phyloP scores from a whole-genome alignment of 2,113 vertebrate genomes.

The Ammodytes marinus region DNA sequence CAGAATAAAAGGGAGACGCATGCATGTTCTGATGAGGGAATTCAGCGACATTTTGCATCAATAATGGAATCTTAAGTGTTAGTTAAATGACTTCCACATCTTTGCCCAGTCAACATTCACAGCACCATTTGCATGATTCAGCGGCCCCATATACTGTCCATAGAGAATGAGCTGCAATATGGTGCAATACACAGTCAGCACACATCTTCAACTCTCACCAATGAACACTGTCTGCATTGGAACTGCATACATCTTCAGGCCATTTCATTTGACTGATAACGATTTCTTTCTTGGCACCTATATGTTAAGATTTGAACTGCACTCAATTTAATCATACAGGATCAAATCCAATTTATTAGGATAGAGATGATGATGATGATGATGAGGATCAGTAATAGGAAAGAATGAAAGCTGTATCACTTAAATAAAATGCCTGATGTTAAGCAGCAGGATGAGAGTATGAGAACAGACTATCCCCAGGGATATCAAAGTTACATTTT shows the following conservation, averaged over 20 bases:
- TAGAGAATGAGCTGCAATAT: slow-evolving; percentile 13
- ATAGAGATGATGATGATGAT: neutral
- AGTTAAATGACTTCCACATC: neutral
- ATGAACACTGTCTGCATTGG: slow-evolving; percentile 21
- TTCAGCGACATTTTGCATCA: slow-evolving; percentile 2
- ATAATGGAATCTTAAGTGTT: slow-evolving; percentile 10
- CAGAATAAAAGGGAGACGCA: neutral
- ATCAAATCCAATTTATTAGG: slow-evolving; percentile 17
- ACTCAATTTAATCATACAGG: slow-evolving; percentile 21
- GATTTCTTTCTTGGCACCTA: slow-evolving; percentile 3
- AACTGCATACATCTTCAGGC: slow-evolving; percentile 12
- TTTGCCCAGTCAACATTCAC: neutral
- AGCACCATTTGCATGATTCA: slow-evolving; percentile 21
- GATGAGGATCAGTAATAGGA: neutral
- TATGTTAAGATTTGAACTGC: slow-evolving; percentile 14
- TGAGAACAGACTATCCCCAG: no score
- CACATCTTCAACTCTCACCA: slow-evolving; percentile 22
- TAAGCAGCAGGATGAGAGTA: no score
- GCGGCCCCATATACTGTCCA: neutral
- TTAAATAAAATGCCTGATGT: neutral
- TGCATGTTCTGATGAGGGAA: neutral
- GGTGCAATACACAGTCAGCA: slow-evolving; percentile 18
- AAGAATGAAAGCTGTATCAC: neutral
- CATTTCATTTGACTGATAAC: slow-evolving; percentile 30
- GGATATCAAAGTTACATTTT: no score